Base-by-base conservation (phyloP, 2,797 vertebrate genomes). In the Pipistrellus kuhlii region DNA sequence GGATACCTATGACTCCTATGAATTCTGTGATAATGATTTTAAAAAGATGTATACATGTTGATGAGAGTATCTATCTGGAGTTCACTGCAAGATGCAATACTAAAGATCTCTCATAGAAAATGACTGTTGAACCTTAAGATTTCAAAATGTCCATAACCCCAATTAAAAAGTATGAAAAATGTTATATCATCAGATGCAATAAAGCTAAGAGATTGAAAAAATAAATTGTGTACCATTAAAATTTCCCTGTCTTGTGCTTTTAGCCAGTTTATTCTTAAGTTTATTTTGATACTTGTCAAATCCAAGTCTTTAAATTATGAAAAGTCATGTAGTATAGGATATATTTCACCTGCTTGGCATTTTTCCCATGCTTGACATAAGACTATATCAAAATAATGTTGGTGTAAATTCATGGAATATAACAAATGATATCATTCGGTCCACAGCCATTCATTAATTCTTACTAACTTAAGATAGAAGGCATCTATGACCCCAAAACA, bases 381-480 rank as follows among this genome's bases (percentile, higher is more conserved):
- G 35, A 30, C 35, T 55, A n/a, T 55, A 14, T 66, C 59, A 89
- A 95, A 94, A 46, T 84, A 95, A 84, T 51, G 9, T 44, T 85
- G 44, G 15, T 94, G 3, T 85, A 93, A 93, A 80, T 76, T 51
- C 30, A 27, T 68, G 15, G 14, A 41, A 51, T 82, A 48, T 14
- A 35, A 77, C 27, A 46, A 5, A 25, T 25, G 25, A 62, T 25
- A 64, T 62, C 30, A 72, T 73, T 75, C 20, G n/a, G 48, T 21
- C 35, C 87, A 15, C 4, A 27, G n/a, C 25, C 30, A 5, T 72
- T 93, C 71, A 87, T 85, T 94, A 91, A 46, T 87, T 85, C 77
- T 85, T 81, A 86, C 93, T 93, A 94, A 77, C 51, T 75, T 92
- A 62, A 93, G 81, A 85, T 62, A 59, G 38, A 57, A 92, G 38